A percentile compares a stretch with the other conserved stretches of the same genome.
phyloP scores from a whole-genome alignment of 2,888 invertebrate species.

The Plemyria rubiginata region DNA sequence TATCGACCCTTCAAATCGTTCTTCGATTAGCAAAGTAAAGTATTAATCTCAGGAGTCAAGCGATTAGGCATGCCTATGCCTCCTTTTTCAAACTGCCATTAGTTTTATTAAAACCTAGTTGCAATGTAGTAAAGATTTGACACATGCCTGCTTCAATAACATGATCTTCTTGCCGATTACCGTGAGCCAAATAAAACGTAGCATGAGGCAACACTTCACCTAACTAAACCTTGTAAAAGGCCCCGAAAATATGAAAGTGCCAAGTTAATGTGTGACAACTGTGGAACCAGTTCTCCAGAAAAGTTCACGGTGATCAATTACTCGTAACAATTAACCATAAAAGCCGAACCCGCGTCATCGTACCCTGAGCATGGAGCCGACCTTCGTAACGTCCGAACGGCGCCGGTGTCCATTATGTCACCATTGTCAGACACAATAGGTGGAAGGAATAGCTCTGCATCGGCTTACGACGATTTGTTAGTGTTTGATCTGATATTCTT shows the following conservation, averaged over 20 bases:
- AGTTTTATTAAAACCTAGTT: too few species aligned
- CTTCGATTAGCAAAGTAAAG: neutral
- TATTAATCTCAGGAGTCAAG: too few species aligned
- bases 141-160: neutral
- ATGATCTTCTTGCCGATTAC: neutral
- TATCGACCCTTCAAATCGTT: conserved; percentile 1
- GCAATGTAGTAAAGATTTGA: neutral
- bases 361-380: conserved; percentile 39
- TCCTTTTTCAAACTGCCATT: too few species aligned
- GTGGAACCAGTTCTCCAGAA: conserved; percentile 1
- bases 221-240: neutral
- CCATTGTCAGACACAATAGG: conserved; percentile 55
- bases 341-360: conserved; percentile 42
- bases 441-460: conserved; percentile 39
- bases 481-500: neutral
- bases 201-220: neutral
- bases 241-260: neutral
- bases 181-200: neutral
- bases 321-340: conserved; percentile 34
- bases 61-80: too few species aligned
- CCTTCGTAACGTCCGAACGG: conserved; percentile 55
- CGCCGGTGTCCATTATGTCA: conserved; percentile 57
- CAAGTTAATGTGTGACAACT: conserved; percentile 1
- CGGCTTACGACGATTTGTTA: conserved; percentile 17
- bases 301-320: conserved; percentile 16